phyloP scores from a whole-genome alignment of 1,140 invertebrate species.

The Sitobion miscanthi region DNA sequence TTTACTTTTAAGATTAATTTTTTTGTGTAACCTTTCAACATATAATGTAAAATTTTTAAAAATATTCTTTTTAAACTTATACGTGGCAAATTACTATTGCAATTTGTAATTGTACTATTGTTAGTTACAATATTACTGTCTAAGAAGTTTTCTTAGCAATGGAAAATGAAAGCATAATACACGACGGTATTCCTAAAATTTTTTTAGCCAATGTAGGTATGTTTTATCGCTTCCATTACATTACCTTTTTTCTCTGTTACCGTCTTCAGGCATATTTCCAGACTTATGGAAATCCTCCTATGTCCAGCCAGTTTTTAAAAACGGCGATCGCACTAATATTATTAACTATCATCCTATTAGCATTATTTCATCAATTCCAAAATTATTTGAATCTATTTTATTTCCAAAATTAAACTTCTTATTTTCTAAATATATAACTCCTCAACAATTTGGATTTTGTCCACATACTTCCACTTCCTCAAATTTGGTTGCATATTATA shows the following conservation, averaged over 20 bases:
- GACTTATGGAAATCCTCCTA: not conserved
- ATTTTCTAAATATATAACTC: conserved; percentile 18
- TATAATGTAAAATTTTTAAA: not conserved
- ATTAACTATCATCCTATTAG: too few relatives aligned
- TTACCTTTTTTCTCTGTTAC: not conserved
- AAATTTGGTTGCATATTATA: conserved; percentile 17
- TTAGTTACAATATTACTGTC: too few relatives aligned
- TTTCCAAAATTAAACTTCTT: too few relatives aligned
- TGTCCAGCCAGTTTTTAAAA: not conserved
- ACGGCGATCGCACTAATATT: too few relatives aligned
- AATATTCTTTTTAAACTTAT: not conserved
- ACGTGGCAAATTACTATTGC: too few relatives aligned
- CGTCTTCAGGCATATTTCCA: not conserved
- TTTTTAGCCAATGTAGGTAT: not conserved
- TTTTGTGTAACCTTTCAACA: not conserved
- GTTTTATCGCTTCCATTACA: not conserved
- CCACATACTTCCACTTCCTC: not conserved
- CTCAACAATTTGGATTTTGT: conserved; percentile 38
- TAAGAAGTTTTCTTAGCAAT: too few relatives aligned
- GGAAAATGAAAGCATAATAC: not conserved
- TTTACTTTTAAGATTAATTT: not conserved
- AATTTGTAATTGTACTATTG: too few relatives aligned
- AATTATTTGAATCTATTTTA: too few relatives aligned
- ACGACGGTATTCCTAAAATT: not conserved
- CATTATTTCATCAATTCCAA: too few relatives aligned